These are phyloP conservation scores for Caenorhabditis imperialis DNA, from an alignment of 2,888 invertebrate genomes.

Conservation along the genomic window DNA sequence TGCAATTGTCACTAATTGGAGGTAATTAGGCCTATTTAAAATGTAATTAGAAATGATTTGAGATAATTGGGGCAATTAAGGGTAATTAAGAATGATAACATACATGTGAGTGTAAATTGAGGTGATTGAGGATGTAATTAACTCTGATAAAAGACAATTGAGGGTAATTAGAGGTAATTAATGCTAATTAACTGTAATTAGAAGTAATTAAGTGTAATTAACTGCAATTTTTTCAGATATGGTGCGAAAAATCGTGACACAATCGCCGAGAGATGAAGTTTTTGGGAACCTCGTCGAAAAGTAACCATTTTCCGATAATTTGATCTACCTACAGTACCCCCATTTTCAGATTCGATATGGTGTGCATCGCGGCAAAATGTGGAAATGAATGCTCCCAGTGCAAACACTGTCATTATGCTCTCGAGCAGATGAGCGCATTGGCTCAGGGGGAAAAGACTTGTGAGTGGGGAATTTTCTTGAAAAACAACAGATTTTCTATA, in stretches of 20 bases:
- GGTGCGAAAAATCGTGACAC: constrained; percentile 40
- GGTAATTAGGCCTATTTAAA: too few species aligned
- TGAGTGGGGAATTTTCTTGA: constrained; percentile 24
- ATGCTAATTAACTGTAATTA: too few species aligned
- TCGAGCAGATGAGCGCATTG: constrained; percentile 65
- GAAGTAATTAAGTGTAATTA: too few species aligned
- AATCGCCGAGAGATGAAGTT: constrained; percentile 52
- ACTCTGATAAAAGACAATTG: too few species aligned
- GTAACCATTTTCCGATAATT: constrained; percentile 20
- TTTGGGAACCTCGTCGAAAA: constrained; percentile 61
- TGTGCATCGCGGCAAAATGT: constrained; percentile 68
- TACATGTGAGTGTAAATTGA: too few species aligned
- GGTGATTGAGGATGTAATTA: too few species aligned
- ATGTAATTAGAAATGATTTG: background rate
- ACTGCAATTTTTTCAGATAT: constrained; percentile 30
- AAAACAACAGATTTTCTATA: background rate
- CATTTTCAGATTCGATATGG: constrained; percentile 63
- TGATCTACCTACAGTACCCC: background rate
- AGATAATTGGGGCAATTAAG: too few species aligned
- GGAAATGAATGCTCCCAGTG: constrained; percentile 62
- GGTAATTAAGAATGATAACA: too few species aligned
- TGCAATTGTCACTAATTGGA: too few species aligned
- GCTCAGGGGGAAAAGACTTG: constrained; percentile 66
- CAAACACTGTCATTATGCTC: constrained; percentile 65
- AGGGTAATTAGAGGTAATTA: too few species aligned